phyloP scores from a whole-genome alignment of 2,797 vertebrate genomes.

The Pseudochromis fuscus region DNA sequence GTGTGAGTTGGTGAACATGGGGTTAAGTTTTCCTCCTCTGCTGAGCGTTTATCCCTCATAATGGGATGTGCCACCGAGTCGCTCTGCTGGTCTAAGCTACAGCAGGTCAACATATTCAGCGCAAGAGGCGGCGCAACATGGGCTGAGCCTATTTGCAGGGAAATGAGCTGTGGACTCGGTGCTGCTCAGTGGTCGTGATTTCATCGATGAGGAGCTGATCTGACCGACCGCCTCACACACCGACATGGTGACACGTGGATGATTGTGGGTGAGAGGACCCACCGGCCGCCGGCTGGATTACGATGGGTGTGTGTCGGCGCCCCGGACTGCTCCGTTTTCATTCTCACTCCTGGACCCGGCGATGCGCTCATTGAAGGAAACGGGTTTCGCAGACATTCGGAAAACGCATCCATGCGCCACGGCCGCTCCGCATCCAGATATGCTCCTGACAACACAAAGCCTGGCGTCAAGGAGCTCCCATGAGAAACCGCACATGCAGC shows the following conservation, averaged over 20 bases:
- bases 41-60: constrained; percentile 77
- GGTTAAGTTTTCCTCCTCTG: constrained; percentile 77
- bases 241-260: constrained; percentile 74
- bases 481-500: constrained; percentile 49
- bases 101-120: constrained; percentile 78
- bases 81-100: constrained; percentile 72
- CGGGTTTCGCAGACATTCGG: constrained; percentile 72
- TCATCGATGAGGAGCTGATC: constrained; percentile 39
- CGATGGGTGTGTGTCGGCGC: constrained; percentile 23
- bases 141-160: constrained; percentile 62
- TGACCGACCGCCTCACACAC: constrained; percentile 22
- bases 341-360: constrained; percentile 51
- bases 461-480: constrained; percentile 51
- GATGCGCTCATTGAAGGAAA: constrained; percentile 72
- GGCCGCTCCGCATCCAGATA: constrained; percentile 62
- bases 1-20: constrained; percentile 69
- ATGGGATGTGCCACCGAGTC: constrained; percentile 83
- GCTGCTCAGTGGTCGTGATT: constrained; percentile 55
- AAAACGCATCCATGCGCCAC: constrained; percentile 79
- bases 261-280: constrained; percentile 24
- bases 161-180: constrained; percentile 46
- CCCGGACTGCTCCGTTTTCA: constrained; percentile 7
- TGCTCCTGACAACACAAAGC: constrained; percentile 73
- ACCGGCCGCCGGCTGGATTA: constrained; percentile 32
- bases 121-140: constrained; percentile 75